Evolutionary conservation across 1,140 invertebrate genomes (phyloP), one percentile per base, ranked within the genome.

Genomic region (Eufriesea mexicana): DNA sequence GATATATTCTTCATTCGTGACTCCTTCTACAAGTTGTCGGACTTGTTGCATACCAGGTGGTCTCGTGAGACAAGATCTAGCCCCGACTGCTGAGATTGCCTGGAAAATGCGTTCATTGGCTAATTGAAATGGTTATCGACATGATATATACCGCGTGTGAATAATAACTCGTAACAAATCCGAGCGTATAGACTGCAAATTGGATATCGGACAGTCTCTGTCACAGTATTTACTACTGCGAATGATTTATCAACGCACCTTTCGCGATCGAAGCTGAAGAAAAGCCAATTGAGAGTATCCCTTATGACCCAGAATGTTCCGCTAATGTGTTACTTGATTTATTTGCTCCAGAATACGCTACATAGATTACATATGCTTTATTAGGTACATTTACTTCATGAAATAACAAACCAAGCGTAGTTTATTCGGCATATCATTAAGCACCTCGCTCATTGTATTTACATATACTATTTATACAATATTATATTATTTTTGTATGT

Each of bases 21-120:
- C 47, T 51, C 42, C 61, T 49, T 83, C 45, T 35, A 68, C 73
- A 76, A 76, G 61, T 76, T 49, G 79, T 49, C 61, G n/a, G 75
- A 83, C 81, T 83, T 71, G 81, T 83, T 83, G 75, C 75, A 51
- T 62, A 62, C 55, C 51, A 83, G 81, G 81, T 83, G 81, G 81
- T 83, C 74, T 18, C 47, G 75, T 35, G 55, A 78, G 57, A 78
- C 54, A 76, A 76, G 79, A 82, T 67, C 79, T 70, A 42, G 9
- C n/a, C 28, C 35, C n/a, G n/a, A 28, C 45, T 35, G 47, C 9
- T 20, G n/a, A 20, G 49, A 77, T 54, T 51, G 66, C 66, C 5
- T 78, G 55, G 64, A 67, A 76, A 75, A 82, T 75, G 5, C 45
- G 66, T 78, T 59, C 49, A 83, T 83, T 83, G 64, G 81, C 57